phyloP scores from a whole-genome alignment of 1,140 invertebrate genomes.

The Ostrea denselamellosa region DNA sequence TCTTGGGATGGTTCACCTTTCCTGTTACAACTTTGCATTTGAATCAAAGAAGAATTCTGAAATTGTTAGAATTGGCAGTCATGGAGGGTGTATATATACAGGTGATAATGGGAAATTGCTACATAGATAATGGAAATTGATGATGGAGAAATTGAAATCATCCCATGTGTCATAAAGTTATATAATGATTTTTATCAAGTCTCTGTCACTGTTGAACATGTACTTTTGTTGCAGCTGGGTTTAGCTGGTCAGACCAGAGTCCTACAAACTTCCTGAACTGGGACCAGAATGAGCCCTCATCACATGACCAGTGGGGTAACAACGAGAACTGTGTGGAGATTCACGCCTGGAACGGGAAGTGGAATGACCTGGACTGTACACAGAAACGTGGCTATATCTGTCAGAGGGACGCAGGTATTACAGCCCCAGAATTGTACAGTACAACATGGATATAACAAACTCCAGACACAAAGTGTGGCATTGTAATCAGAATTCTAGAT shows the following conservation, averaged over 20 bases:
- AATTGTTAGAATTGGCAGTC: no score
- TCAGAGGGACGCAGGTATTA: conserved; percentile 53
- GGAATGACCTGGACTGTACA: conserved; percentile 62
- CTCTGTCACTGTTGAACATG: neutral
- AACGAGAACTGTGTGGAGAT: conserved; percentile 63
- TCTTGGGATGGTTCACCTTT: no score
- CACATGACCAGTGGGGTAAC: conserved; percentile 52
- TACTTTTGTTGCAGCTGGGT: conserved; percentile 49
- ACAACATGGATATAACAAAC: neutral
- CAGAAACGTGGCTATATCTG: conserved; percentile 58
- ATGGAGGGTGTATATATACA: no score
- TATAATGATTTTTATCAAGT: no score
- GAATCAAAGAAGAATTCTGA: no score
- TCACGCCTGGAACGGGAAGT: conserved; percentile 50
- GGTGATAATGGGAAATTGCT: no score
- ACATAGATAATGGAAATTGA: no score
- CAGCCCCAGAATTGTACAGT: neutral
- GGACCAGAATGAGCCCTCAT: conserved; percentile 59
- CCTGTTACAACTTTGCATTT: no score
- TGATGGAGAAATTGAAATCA: no score
- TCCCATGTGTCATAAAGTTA: no score
- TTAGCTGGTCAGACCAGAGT: conserved; percentile 66
- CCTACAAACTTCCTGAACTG: conserved; percentile 64
- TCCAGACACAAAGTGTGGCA: neutral
- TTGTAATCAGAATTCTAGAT: neutral